Percentiles rank a stretch among this genome's conserved stretches.
Evolutionary conservation across 2,888 invertebrate genomes (phyloP).

Genomic region (Drepanosiphum platanoidis): DNA sequence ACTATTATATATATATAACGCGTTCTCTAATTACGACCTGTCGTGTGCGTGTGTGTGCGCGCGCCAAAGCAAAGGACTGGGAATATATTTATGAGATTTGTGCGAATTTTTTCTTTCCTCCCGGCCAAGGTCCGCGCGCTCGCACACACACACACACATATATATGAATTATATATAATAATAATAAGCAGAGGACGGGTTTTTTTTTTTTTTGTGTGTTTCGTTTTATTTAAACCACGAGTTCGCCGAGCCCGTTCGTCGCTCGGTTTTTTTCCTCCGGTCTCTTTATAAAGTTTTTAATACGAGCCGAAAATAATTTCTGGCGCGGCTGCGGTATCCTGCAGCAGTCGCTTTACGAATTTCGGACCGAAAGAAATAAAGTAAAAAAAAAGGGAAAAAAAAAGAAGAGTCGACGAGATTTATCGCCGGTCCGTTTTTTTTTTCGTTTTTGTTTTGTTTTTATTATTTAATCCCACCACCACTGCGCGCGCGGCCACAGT

Average conservation of each 20-base stretch:
- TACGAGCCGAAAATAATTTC: conserved; percentile 37
- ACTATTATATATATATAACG: too few species aligned
- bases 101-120: not conserved
- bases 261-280: not conserved
- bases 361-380: not conserved
- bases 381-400: not conserved
- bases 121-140: not conserved
- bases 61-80: not conserved
- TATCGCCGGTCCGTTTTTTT: not conserved
- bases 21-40: conserved; percentile 2
- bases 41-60: not conserved
- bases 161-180: too few species aligned
- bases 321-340: not conserved
- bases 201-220: not conserved
- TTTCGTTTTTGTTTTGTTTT: too few species aligned
- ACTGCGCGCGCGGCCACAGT: too few species aligned
- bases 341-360: conserved; percentile 29
- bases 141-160: too few species aligned
- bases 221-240: not conserved
- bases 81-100: not conserved
- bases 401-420: conserved; percentile 12
- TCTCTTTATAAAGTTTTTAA: conserved; percentile 41
- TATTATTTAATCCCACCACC: too few species aligned
- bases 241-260: not conserved
- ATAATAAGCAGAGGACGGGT: conserved; percentile 17